Base-by-base conservation (phyloP, 2,113 vertebrate genomes). In the Indicator indicator region DNA sequence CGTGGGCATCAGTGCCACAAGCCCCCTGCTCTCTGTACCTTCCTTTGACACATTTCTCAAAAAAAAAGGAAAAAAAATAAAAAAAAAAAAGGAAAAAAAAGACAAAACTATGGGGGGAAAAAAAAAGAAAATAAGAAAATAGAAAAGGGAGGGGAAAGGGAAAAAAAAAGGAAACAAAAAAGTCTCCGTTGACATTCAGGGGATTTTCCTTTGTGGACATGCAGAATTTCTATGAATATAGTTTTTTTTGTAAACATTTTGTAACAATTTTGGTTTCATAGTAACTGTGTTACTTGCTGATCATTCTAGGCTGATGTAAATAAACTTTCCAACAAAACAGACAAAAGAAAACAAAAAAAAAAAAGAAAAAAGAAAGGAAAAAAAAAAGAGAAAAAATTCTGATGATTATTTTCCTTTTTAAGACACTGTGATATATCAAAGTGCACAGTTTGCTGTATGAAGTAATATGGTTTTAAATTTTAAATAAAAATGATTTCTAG, bases 391-490 rank as follows among this genome's bases (percentile, higher is more conserved):
- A 97, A 97, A 98, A 97, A 98, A 98, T 97, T 98, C 97, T 93
- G 95, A 98, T 93, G 95, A 98, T 98, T 99, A 98, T 99, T 99
- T 99, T 99, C 97, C 98, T 99, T 99, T 99, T 99, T 99, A 98
- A 99, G 98, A 99, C 99, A 99, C 99, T 99, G 99, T 99, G 99
- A 99, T 98, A 99, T 99, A 99, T 99, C 98, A 95, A 99, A 99
- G 98, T 99, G 98, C 99, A 99, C 99, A 99, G 99, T 99, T 99
- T 99, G 98, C 98, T 99, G 99, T 99, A 99, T 99, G 99, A 98
- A 98, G 98, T 99, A 98, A 98, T 98, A 99, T 99, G 98, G 98
- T 98, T 99, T 98, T 98, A 98, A 99, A 99, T 99, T 99, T 99
- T 99, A 98, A 99, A 99, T 99, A 71, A 99, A 97, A 97, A 98